Percentiles rank a stretch among this genome's conserved stretches.
phyloP scores from a whole-genome alignment of 2,797 vertebrate genomes.

The Cephalopachus bancanus region DNA sequence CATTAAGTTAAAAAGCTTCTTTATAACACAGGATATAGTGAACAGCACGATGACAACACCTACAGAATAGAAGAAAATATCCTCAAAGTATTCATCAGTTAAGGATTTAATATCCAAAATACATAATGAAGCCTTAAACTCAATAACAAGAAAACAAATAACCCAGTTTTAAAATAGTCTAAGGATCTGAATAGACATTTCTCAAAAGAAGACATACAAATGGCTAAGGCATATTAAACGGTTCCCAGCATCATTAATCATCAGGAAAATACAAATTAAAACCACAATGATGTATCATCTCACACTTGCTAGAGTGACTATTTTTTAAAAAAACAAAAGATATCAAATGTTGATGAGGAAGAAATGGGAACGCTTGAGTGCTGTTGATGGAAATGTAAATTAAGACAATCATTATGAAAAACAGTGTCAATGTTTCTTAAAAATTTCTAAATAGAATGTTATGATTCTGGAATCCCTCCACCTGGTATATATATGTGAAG shows the following conservation, averaged over 20 bases:
- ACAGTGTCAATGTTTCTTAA: not conserved
- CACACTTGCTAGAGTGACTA: not conserved
- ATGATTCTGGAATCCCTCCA: not conserved
- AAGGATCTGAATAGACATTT: not conserved
- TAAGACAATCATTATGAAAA: not conserved
- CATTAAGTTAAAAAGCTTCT: not conserved
- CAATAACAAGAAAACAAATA: not conserved
- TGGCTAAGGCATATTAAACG: not conserved
- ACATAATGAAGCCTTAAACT: not conserved
- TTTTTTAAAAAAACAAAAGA: not conserved
- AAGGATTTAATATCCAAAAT: not conserved
- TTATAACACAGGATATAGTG: not conserved
- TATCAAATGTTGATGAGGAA: not conserved
- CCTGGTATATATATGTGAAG: not conserved
- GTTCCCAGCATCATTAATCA: not conserved
- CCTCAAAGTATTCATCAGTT: not conserved
- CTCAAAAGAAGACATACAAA: not conserved
- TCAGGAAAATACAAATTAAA: not conserved
- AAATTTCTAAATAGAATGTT: not conserved
- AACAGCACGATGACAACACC: not conserved
- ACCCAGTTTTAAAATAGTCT: no score
- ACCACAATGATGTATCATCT: not conserved
- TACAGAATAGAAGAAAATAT: not conserved
- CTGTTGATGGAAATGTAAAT: not conserved
- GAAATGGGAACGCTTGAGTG: not conserved